Base-by-base conservation (phyloP, 2,888 invertebrate genomes). In the Zaprionus lineosus region DNA sequence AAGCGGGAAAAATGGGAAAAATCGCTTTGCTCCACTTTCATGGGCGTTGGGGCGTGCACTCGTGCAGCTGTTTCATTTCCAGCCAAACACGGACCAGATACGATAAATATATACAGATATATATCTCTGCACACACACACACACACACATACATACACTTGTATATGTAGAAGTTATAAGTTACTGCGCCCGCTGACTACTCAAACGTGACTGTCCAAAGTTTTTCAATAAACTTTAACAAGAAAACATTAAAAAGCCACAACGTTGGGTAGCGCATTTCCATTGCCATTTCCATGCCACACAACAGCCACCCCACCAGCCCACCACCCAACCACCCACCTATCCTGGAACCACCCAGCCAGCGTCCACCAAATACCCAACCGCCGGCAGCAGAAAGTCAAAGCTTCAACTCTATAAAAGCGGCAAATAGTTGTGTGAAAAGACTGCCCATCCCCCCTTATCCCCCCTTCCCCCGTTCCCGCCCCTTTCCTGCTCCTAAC, bases 211-310 rank as follows among this genome's bases (percentile, higher is more conserved):
- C 81, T 84, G 81, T 68, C 77, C 77, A 81, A 81, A 85, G 84
- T 81, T 81, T 85, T 81, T 81, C 86, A 85, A 81, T 81, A 81
- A 81, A 81, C 84, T 85, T 81, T 76, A 81, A 81, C 85, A 81
- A 85, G 79, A 85, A 81, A 85, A 81, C 84, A 85, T 83, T 83
- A 81, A 84, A 85, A 85, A 85, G 84, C 79, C 79, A 83, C 85
- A 81, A 79, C 70, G 73, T 44, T 67, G 64, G 33, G n/a, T n/a
- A 48, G 67, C 65, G 51, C 60, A 78, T 68, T 78, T 84, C 74
- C 69, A 76, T 68, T 72, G 68, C 70, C 78, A 67, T 55, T 74
- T 72, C 34, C 67, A 2, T 24, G 24, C 8, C 24, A n/a, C n/a
- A n/a, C n/a, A n/a, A n/a, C n/a, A n/a, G n/a, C n/a, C n/a, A n/a